A percentile compares a stretch with the other conserved stretches of the same genome.
Evolutionary conservation across 2,113 vertebrate species (phyloP).

Genomic region (Origma solitaria): DNA sequence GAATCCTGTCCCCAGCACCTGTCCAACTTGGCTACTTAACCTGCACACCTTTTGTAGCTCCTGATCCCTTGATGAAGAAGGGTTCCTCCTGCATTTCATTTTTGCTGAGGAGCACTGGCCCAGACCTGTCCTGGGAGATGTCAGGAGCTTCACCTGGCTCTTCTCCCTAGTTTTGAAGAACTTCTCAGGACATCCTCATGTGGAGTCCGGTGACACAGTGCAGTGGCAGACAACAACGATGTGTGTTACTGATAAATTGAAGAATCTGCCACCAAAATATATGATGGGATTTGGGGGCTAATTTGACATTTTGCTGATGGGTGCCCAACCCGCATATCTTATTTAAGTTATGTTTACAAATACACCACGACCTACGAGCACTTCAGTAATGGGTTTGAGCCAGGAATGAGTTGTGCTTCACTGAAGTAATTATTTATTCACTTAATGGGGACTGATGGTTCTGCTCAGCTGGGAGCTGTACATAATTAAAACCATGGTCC

Average conservation of each 20-base stretch:
- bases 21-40: neutral
- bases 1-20: neutral
- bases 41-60: neutral
- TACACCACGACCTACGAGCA: neutral
- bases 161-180: neutral
- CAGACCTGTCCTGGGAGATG: neutral
- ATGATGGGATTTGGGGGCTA: neutral
- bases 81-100: neutral
- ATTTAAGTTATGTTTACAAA: constrained; percentile 29
- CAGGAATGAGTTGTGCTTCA: constrained; percentile 24
- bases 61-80: neutral
- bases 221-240: neutral
- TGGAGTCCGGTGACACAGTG: neutral
- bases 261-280: neutral
- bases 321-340: neutral
- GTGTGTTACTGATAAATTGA: neutral
- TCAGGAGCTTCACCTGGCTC: neutral
- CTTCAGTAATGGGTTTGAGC: constrained; percentile 25
- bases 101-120: neutral
- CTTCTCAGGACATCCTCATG: fast-evolving
- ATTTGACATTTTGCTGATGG: neutral
- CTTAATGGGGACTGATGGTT: constrained; percentile 42
- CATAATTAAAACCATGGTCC: constrained; percentile 52
- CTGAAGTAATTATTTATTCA: constrained; percentile 62
- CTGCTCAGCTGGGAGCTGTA: constrained; percentile 41